Conservation (phyloP, 1,140 invertebrate species). For the Pinna nobilis region DNA sequence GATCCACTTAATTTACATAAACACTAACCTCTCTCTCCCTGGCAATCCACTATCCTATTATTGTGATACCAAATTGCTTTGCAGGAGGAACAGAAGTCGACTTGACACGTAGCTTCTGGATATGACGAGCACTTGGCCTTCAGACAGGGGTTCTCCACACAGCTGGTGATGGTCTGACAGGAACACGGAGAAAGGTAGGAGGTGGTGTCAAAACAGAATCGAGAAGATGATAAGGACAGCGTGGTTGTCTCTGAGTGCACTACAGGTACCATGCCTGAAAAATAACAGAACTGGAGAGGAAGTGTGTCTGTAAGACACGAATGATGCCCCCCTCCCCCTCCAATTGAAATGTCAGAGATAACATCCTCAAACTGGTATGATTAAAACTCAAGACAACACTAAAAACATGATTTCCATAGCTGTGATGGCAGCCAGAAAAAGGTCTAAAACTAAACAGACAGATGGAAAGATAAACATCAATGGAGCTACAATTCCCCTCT, state of each 20-base stretch:
- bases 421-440: too few species aligned
- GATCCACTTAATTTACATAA: not conserved
- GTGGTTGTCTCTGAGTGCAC: slow-evolving; percentile 37
- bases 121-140: slow-evolving; percentile 53
- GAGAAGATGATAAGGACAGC: slow-evolving; percentile 37
- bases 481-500: too few species aligned
- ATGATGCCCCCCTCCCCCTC: too few species aligned
- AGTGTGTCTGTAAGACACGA: too few species aligned
- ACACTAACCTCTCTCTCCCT: slow-evolving; percentile 49
- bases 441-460: too few species aligned
- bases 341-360: too few species aligned
- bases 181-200: slow-evolving; percentile 55
- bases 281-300: too few species aligned
- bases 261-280: slow-evolving; percentile 53
- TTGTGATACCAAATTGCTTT: slow-evolving; percentile 54
- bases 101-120: slow-evolving; percentile 58
- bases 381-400: too few species aligned
- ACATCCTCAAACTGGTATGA: too few species aligned
- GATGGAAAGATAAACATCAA: too few species aligned
- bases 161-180: slow-evolving; percentile 52
- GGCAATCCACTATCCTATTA: slow-evolving; percentile 56
- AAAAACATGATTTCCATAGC: too few species aligned
- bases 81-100: slow-evolving; percentile 60
- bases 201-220: slow-evolving; percentile 63
- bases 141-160: slow-evolving; percentile 58